phyloP scores from a whole-genome alignment of 1,140 invertebrate genomes.

The Yoshiicerus persimilis region DNA sequence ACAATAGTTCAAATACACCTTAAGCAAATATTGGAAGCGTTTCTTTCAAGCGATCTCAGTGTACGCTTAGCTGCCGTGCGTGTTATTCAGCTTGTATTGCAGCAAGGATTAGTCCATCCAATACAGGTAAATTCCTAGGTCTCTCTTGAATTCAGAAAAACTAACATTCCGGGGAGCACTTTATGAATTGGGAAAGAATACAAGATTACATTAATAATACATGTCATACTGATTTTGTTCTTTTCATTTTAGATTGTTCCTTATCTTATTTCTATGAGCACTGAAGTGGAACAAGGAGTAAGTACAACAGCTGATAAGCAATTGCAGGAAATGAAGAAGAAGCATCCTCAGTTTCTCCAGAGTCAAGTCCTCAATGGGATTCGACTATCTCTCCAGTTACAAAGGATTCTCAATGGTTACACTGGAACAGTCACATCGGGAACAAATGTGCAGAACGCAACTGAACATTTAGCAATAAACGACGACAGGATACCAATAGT shows the following conservation, averaged over 20 bases:
- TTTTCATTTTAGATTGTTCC: slow-evolving; percentile 79
- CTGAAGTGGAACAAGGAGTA: slow-evolving; percentile 76
- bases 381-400: slow-evolving; percentile 78
- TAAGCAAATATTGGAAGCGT: slow-evolving; percentile 90
- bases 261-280: slow-evolving; percentile 96
- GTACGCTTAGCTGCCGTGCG: slow-evolving; percentile 87
- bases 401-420: slow-evolving; percentile 73
- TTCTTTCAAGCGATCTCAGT: slow-evolving; percentile 75
- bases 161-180: no score
- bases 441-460: not conserved
- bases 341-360: slow-evolving; percentile 97
- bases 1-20: slow-evolving; percentile 97
- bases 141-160: no score
- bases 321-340: slow-evolving; percentile 96
- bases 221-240: no score
- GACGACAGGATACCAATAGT: slow-evolving; percentile 56
- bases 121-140: slow-evolving; percentile 71
- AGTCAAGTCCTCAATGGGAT: slow-evolving; percentile 88
- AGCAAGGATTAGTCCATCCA: slow-evolving; percentile 96
- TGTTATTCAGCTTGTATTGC: slow-evolving; percentile 89
- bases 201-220: no score
- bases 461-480: not conserved
- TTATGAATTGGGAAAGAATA: no score
- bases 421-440: slow-evolving; percentile 20
- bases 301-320: slow-evolving; percentile 91